phyloP scores from a whole-genome alignment of 2,888 invertebrate genomes.

The Lissonota sp. region DNA sequence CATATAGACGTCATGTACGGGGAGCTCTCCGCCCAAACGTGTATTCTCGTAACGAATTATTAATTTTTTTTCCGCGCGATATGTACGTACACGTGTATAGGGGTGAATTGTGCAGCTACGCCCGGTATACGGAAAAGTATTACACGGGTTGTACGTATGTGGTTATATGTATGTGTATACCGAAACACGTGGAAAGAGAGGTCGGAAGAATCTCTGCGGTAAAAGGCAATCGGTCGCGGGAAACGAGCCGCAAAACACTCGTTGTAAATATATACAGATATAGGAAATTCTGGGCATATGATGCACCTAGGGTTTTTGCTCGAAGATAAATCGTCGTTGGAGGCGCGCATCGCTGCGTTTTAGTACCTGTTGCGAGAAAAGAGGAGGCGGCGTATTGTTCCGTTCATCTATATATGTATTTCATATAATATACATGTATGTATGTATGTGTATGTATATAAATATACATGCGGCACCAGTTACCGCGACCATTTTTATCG shows the following conservation, averaged over 20 bases:
- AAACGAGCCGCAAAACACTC: constrained; percentile 70
- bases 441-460: constrained; percentile 14
- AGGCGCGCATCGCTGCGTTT: constrained; percentile 62
- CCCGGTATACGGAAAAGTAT: constrained; percentile 43
- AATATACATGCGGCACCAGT: constrained; percentile 14
- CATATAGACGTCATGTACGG: not conserved
- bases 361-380: constrained; percentile 63
- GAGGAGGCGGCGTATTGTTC: constrained; percentile 53
- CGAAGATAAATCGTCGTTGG: constrained; percentile 64
- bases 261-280: constrained; percentile 63
- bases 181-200: constrained; percentile 32
- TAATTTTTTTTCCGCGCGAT: constrained; percentile 17
- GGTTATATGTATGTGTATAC: constrained; percentile 14
- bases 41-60: constrained; percentile 40
- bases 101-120: constrained; percentile 48
- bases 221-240: constrained; percentile 69
- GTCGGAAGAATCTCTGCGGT: constrained; percentile 66
- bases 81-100: constrained; percentile 45
- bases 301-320: constrained; percentile 53
- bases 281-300: constrained; percentile 35
- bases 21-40: not conserved
- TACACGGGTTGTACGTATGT: constrained; percentile 17
- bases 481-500: constrained; percentile 55
- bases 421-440: constrained; percentile 24
- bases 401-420: constrained; percentile 45